Percentiles rank a stretch among this genome's conserved stretches.
Conservation (phyloP, 2,888 invertebrate species). For the Bruchidius siliquastri region DNA sequence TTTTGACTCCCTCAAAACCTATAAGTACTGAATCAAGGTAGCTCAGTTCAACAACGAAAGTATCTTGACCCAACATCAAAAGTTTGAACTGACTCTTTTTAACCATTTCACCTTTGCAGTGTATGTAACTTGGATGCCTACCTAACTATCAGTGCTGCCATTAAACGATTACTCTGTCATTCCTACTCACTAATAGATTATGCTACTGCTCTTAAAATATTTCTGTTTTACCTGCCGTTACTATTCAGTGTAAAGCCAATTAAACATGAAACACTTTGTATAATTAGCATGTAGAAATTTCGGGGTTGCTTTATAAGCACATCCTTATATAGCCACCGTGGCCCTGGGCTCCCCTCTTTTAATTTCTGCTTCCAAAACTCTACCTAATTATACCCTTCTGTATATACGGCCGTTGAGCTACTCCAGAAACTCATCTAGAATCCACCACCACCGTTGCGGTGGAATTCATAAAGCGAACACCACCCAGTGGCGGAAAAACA, state of each 20-base stretch:
- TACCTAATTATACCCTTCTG: conserved; percentile 1
- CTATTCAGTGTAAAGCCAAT: neutral
- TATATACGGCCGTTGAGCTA: neutral
- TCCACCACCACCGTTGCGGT: neutral
- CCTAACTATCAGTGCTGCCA: no score
- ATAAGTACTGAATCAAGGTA: no score
- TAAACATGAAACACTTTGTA: neutral
- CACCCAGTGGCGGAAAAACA: neutral
- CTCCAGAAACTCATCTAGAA: neutral
- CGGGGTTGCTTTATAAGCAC: neutral
- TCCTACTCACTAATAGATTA: neutral
- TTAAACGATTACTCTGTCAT: no score
- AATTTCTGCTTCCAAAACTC: neutral
- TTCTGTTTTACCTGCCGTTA: neutral
- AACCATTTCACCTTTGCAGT: no score
- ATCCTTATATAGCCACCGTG: neutral
- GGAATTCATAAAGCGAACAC: neutral
- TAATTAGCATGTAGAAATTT: neutral
- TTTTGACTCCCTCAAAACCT: no score
- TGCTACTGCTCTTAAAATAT: neutral
- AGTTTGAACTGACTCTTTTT: no score
- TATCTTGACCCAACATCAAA: no score
- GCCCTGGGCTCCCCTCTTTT: neutral
- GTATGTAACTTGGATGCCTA: no score
- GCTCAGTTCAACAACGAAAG: no score